Evolutionary conservation across 2,113 vertebrate genomes (phyloP).

Genomic region (Myiopsitta monachus): DNA sequence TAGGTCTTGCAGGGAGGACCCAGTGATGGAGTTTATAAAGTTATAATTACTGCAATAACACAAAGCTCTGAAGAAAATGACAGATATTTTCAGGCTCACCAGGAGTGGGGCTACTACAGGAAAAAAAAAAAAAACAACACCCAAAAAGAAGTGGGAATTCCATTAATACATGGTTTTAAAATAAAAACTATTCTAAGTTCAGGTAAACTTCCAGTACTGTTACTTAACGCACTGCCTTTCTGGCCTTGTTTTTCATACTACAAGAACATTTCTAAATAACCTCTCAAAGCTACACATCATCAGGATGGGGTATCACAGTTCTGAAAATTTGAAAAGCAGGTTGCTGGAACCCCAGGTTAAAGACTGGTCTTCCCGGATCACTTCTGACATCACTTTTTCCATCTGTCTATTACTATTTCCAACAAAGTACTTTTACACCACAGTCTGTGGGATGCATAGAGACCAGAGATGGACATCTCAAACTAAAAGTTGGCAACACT

Average conservation of each 20-base stretch:
- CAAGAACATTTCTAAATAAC: background rate
- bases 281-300: background rate
- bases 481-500: background rate
- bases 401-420: background rate
- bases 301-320: background rate
- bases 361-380: background rate
- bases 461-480: background rate
- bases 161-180: background rate
- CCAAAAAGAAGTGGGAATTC: background rate
- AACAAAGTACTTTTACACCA: background rate
- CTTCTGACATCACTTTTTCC: background rate
- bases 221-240: background rate
- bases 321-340: background rate
- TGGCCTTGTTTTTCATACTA: background rate
- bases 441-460: background rate
- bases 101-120: background rate
- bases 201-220: background rate
- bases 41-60: slow-evolving; percentile 13
- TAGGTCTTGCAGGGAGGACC: slow-evolving; percentile 18
- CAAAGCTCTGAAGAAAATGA: background rate
- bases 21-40: slow-evolving; percentile 11
- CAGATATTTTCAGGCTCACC: background rate
- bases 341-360: background rate
- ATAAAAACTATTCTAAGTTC: background rate
- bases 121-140: background rate